Conservation (phyloP, 2,888 invertebrate genomes). For the Ectobius pallidus region DNA sequence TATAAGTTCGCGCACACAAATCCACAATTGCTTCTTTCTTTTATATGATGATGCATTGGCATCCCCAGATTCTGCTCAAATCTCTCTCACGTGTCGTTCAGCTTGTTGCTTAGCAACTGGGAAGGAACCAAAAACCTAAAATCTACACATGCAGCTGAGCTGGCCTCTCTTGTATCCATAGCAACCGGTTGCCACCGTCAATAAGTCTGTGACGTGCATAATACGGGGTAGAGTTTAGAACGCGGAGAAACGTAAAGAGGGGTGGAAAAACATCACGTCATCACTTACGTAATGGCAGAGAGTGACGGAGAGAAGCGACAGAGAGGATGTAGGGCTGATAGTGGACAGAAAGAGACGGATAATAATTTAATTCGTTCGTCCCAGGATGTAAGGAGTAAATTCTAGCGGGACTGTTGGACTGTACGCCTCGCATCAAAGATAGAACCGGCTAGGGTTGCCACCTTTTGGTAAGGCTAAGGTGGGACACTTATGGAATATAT, state of each 20-base stretch:
- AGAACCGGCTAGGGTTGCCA: too few species aligned
- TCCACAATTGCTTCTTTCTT: background rate
- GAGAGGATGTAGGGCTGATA: background rate
- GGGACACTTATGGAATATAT: too few species aligned
- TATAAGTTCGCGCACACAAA: too few species aligned
- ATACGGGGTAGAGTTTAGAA: constrained; percentile 15
- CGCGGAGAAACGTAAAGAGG: constrained; percentile 2
- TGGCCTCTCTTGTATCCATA: constrained; percentile 22
- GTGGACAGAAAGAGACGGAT: background rate
- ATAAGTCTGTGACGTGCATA: constrained; percentile 27
- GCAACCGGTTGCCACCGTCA: constrained; percentile 28
- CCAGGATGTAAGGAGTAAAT: background rate
- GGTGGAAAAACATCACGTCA: constrained; percentile 14
- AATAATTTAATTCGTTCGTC: background rate
- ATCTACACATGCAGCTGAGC: constrained; percentile 29
- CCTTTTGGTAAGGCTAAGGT: too few species aligned
- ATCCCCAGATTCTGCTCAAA: constrained; percentile 7
- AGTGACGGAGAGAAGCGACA: background rate
- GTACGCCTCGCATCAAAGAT: too few species aligned
- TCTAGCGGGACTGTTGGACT: too few species aligned
- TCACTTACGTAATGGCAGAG: constrained; percentile 1
- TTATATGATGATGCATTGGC: background rate
- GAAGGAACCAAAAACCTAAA: constrained; percentile 9
- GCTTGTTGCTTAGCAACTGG: constrained; percentile 18
- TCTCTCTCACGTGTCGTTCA: constrained; percentile 6